A percentile compares a stretch with the other conserved stretches of the same genome.
phyloP scores from a whole-genome alignment of 2,888 invertebrate genomes.

The Drosophila cyrtoloma region DNA sequence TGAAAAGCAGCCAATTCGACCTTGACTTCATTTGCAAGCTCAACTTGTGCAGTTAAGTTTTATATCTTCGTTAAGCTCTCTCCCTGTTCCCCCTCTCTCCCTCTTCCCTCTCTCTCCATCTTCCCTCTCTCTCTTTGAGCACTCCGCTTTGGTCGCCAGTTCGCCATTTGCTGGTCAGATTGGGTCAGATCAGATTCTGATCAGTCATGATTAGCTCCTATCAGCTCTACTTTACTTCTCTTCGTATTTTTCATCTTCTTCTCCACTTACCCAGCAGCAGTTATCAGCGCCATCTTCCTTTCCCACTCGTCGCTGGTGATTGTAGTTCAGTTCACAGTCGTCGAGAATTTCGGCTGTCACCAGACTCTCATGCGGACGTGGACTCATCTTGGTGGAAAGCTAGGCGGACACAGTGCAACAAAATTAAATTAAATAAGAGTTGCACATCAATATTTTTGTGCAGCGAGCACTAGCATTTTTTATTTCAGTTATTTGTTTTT shows the following conservation, averaged over 20 bases:
- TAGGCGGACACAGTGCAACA: neutral
- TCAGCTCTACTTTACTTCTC: neutral
- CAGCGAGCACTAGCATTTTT: neutral
- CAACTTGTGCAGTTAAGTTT: neutral
- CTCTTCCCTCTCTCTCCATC: constrained; percentile 4
- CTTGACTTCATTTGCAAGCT: constrained; percentile 68
- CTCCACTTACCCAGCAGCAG: constrained; percentile 51
- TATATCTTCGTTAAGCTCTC: constrained; percentile 18
- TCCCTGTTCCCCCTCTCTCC: constrained; percentile 3
- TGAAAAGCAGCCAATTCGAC: constrained; percentile 51
- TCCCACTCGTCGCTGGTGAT: constrained; percentile 31
- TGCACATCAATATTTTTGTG: neutral
- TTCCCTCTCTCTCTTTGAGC: constrained; percentile 10
- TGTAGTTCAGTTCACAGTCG: constrained; percentile 56
- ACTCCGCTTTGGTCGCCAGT: constrained; percentile 15
- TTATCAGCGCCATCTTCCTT: constrained; percentile 44
- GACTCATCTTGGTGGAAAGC: constrained; percentile 46
- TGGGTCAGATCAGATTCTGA: neutral
- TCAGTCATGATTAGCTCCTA: neutral
- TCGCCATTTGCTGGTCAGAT: constrained; percentile 12
- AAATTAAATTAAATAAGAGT: neutral
- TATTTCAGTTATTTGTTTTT: too few relatives aligned
- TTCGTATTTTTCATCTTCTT: neutral
- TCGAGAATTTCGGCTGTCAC: constrained; percentile 24
- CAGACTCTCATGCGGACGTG: constrained; percentile 64